These are phyloP conservation scores for Gobionotothen gibberifrons DNA, from an alignment of 2,797 vertebrate species.

Conservation along the genomic window DNA sequence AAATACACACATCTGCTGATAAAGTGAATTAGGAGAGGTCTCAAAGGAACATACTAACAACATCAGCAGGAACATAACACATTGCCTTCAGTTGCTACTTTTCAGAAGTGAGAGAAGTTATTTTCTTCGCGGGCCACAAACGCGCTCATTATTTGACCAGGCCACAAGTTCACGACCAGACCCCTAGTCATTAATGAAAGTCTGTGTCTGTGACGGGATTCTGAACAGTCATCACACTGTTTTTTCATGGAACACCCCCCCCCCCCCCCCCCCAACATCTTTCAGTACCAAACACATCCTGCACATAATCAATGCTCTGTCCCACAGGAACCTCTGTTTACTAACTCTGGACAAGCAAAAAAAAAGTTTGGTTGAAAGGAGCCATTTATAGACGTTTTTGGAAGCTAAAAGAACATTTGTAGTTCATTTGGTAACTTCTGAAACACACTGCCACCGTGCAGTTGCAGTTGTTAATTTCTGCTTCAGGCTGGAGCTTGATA, in stretches of 20 bases:
- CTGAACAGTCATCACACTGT: conserved; percentile 80
- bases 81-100: conserved; percentile 63
- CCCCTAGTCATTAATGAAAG: conserved; percentile 74
- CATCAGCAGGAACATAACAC: conserved; percentile 47
- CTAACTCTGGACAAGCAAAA: conserved; percentile 68
- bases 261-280: conserved; percentile 61
- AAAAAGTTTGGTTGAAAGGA: conserved; percentile 71
- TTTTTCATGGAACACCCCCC: conserved; percentile 63
- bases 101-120: conserved; percentile 61
- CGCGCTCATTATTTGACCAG: conserved; percentile 75
- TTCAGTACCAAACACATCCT: conserved; percentile 78
- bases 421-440: conserved; percentile 59
- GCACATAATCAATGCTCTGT: conserved; percentile 80
- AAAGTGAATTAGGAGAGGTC: conserved; percentile 49
- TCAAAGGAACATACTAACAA: conserved; percentile 53
- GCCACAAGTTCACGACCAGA: conserved; percentile 76
- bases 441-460: conserved; percentile 37
- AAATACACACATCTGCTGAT: conserved; percentile 55
- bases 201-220: conserved; percentile 70
- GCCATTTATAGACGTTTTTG: conserved; percentile 72
- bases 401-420: conserved; percentile 73
- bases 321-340: conserved; percentile 71
- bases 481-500: conserved; percentile 21
- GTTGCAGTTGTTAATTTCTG: conserved; percentile 25
- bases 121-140: conserved; percentile 60